Evolutionary conservation across 1,140 invertebrate species (phyloP).

Genomic region (Scylla paramamosain): DNA sequence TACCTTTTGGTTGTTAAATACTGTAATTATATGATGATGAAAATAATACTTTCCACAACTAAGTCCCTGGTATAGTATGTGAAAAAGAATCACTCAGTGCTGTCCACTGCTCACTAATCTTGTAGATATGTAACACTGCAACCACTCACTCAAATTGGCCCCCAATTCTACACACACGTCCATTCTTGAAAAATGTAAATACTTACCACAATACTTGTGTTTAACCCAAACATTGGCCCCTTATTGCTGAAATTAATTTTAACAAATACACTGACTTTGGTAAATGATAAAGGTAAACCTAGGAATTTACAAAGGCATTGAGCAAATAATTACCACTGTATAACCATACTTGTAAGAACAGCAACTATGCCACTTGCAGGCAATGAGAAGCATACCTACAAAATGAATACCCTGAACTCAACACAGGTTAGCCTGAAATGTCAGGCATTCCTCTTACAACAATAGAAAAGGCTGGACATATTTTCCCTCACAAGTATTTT

Average conservation of each 20-base stretch:
- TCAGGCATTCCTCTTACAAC: background rate
- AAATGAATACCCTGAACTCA: conserved; percentile 23
- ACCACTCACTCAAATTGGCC: conserved; percentile 24
- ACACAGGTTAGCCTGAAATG: background rate
- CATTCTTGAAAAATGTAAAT: conserved; percentile 25
- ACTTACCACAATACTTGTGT: background rate
- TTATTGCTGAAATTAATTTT: conserved; percentile 57
- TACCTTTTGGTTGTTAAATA: background rate
- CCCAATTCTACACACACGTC: conserved; percentile 18
- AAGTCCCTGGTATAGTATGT: background rate
- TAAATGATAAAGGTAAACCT: conserved; percentile 32
- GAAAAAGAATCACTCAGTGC: background rate
- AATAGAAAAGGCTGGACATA: background rate
- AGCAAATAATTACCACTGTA: conserved; percentile 61
- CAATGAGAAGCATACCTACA: conserved; percentile 32
- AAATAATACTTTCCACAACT: conserved; percentile 1
- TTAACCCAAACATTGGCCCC: conserved; percentile 57
- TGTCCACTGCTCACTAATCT: background rate
- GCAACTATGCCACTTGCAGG: conserved; percentile 24
- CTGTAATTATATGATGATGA: background rate
- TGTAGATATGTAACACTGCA: conserved; percentile 45
- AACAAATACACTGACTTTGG: conserved; percentile 41
- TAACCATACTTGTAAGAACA: conserved; percentile 31
- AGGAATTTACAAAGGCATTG: conserved; percentile 55
- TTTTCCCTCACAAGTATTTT: conserved; percentile 39